Evolutionary conservation across 1,140 invertebrate genomes (phyloP).

Genomic region (Pseudachorutes palmiensis): DNA sequence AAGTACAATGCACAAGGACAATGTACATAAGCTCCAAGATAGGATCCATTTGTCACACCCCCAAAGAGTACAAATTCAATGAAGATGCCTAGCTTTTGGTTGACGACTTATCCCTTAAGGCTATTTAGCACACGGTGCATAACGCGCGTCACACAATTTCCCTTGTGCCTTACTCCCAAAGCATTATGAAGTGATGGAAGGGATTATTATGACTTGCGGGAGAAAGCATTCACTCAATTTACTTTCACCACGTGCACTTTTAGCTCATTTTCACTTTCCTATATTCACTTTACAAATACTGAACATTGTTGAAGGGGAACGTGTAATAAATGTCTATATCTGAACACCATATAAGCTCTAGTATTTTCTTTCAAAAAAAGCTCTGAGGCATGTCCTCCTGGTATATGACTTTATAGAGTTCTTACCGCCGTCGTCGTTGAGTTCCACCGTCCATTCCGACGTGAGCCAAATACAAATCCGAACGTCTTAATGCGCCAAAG

Average conservation of each 20-base stretch:
- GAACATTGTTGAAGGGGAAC: background rate
- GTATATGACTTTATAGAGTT: background rate
- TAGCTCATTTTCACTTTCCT: background rate
- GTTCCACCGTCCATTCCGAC: background rate
- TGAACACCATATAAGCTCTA: no score
- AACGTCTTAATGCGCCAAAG: background rate
- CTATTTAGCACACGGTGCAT: background rate
- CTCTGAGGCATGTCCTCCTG: background rate
- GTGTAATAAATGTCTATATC: background rate
- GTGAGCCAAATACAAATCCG: background rate
- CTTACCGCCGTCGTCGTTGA: no score
- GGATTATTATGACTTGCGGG: slow-evolving; percentile 1
- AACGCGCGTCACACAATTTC: background rate
- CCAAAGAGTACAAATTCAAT: no score
- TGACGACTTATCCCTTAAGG: no score
- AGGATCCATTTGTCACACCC: no score
- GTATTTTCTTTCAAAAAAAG: background rate
- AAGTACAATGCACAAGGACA: no score
- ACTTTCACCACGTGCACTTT: background rate
- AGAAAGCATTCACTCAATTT: slow-evolving; percentile 2
- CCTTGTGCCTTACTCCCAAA: no score
- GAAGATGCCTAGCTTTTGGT: no score
- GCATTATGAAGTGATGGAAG: background rate
- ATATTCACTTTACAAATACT: background rate
- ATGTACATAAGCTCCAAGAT: no score